Evolutionary conservation across 2,888 invertebrate species (phyloP), one percentile per base, ranked within the genome.

Genomic region (Pseudococcus jackbeardsleyi): DNA sequence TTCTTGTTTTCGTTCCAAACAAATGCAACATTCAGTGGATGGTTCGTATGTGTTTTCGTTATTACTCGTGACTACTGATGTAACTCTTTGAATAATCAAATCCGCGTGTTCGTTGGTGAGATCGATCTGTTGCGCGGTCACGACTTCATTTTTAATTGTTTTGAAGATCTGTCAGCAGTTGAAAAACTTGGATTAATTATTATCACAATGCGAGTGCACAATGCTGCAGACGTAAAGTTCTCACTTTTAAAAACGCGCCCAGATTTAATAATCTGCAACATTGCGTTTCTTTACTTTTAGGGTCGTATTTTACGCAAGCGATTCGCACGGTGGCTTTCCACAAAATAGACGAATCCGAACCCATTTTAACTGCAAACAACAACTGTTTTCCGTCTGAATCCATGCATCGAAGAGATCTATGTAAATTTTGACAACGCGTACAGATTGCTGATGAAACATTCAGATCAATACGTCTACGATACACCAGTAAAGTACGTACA

Each of bases 311-410:
- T n/a, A 94, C 92, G 90, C 94, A 94, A 46, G 93, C 94, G 90
- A 95, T 94, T 91, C 93, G 92, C 0, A 95, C 94, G 0, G 94
- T 94, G 0, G 94, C 94, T 91, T 94, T 95, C 95, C 95, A 95
- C 54, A 95, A 92, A 39, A 94, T 91, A 0, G 94, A 93, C 0
- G 93, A 92, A 90, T 95, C 94, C 5, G 94, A 93, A 4, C 94
- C 94, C 89, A 93, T 93, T 90, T 94, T 94, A 1, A 95, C 93
- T 82, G 93, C 93, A 92, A 95, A 95, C 64, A 94, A 91, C 46
- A 95, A 91, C 90, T 94, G 94, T 90, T 94, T 94, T 0, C 94
- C 94, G 90, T 93, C 92, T 6, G 92, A 91, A 91, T 94, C 94
- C 89, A 93, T 92, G 90, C 93, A 94, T 90, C 93, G 93, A 89